Base-by-base conservation (phyloP, 2,797 vertebrate genomes). In the Sternarchorhynchus goeldii region DNA sequence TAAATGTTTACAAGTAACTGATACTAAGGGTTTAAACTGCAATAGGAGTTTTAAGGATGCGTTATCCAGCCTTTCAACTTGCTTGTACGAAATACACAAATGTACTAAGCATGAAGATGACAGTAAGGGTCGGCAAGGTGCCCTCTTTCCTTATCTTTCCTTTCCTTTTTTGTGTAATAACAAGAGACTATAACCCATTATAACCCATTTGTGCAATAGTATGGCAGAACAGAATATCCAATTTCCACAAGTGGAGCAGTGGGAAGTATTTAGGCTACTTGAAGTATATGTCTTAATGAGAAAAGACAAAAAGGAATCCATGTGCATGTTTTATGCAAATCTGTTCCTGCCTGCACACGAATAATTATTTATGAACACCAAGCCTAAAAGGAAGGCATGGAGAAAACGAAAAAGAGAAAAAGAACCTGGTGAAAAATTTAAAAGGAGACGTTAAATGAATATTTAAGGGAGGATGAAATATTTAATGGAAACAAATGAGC, bases 401-500 rank as follows among this genome's bases (percentile, higher is more conserved):
- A 25, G 68, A 78, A 66, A 34, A 39, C 73, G 55, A 77, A 58
- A 76, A 58, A 76, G 29, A 67, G 86, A 88, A 88, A 91, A 78
- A 90, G 85, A 91, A 89, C 89, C 86, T 92, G 86, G 91, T 94
- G 86, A 93, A 94, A 93, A 91, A 92, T 92, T 91, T 90, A 93
- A 89, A 76, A 88, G 87, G 88, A 88, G 88, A 89, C 91, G 91
- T 92, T 92, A 90, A 93, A 93, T 93, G 86, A 94, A 94, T 94
- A 93, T 93, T 94, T 94, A 92, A 94, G 88, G 82, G 84, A 88
- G 86, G 86, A 92, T 94, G 88, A 94, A 94, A 93, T 93, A 94
- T 94, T 93, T 89, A 94, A 92, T 85, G 87, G 91, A 93, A 93
- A 93, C 91, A 93, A 94, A 93, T 92, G 92, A 92, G 90, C 88